A percentile compares a stretch with the other conserved stretches of the same genome.
Evolutionary conservation across 1,140 invertebrate genomes (phyloP).

Genomic region (Metaphire vulgaris): DNA sequence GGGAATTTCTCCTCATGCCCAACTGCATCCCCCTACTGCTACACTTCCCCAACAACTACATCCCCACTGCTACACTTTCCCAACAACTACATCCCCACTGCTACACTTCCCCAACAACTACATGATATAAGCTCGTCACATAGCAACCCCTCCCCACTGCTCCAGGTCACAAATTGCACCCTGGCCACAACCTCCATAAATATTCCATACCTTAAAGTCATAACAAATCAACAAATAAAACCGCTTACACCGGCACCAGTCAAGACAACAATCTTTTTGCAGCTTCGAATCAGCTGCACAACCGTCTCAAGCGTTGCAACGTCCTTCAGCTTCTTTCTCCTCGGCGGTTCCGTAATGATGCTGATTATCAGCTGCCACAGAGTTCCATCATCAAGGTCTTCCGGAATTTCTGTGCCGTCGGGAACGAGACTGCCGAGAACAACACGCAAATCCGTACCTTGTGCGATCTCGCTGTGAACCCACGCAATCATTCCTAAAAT

Average conservation of each 20-base stretch:
- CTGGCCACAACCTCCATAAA: too few relatives aligned
- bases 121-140: too few relatives aligned
- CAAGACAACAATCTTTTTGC: slow-evolving; percentile 79
- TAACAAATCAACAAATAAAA: too few relatives aligned
- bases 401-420: slow-evolving; percentile 60
- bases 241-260: slow-evolving; percentile 76
- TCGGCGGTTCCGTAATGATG: slow-evolving; percentile 66
- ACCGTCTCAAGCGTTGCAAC: slow-evolving; percentile 73
- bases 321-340: slow-evolving; percentile 63
- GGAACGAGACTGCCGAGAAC: slow-evolving; percentile 62
- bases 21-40: too few relatives aligned
- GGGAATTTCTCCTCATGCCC: too few relatives aligned
- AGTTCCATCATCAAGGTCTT: slow-evolving; percentile 60
- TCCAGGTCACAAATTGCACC: too few relatives aligned
- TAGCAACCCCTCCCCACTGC: too few relatives aligned
- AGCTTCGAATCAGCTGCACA: slow-evolving; percentile 61
- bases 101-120: too few relatives aligned
- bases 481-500: slow-evolving; percentile 59
- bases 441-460: slow-evolving; percentile 64
- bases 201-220: too few relatives aligned
- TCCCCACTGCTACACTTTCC: too few relatives aligned
- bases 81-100: too few relatives aligned
- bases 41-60: too few relatives aligned
- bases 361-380: slow-evolving; percentile 62
- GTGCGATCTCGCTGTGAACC: slow-evolving; percentile 72